Evolutionary conservation across 1,140 invertebrate species (phyloP), one percentile per base, ranked within the genome.

Genomic region (Pantala flavescens): DNA sequence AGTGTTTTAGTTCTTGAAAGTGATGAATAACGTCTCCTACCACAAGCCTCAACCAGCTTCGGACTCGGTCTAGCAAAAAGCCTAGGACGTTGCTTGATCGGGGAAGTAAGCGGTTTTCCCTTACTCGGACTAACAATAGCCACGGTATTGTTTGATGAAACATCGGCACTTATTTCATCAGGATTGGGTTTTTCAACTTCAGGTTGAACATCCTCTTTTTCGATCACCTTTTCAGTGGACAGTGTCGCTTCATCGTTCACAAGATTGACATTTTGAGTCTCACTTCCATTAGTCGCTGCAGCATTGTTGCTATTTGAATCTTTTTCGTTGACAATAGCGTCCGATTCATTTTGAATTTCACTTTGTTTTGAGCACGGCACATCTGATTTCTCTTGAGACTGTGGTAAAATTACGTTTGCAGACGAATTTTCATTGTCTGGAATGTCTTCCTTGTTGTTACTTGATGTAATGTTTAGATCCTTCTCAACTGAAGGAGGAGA

Each of bases 31-130:
- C 78, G 2, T 73, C 78, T 24, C 73, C 42, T 80, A 23, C 84
- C 80, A 77, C 80, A 79, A 14, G 76, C 75, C 21, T 80, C 80
- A 74, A 84, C 82, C 12, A 84, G 72, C 76, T 81, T 79, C 42
- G 83, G 82, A 72, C 76, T 80, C 63, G 83, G 83, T 75, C 81
- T 80, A 78, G 82, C 82, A 49, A 83, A 84, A 23, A 71, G 36
- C 23, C 21, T 21, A n/a, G 63, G 24, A 0, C 16, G 43, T 24
- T 63, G 24, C 5, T 42, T 43, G 11, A 21, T 71, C 16, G 36
- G n/a, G n/a, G 36, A 28, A 36, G 2, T 2, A 36, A 36, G 28
- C 9, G 28, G 28, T 9, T 9, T 9, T 36, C 28, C 28, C 9
- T 36, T 36, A 36, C 28, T 36, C 28, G 28, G 28, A 21, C 28